Evolutionary conservation across 2,797 vertebrate genomes (phyloP), one percentile per base, ranked within the genome.

Genomic region (Delichon dasypus): DNA sequence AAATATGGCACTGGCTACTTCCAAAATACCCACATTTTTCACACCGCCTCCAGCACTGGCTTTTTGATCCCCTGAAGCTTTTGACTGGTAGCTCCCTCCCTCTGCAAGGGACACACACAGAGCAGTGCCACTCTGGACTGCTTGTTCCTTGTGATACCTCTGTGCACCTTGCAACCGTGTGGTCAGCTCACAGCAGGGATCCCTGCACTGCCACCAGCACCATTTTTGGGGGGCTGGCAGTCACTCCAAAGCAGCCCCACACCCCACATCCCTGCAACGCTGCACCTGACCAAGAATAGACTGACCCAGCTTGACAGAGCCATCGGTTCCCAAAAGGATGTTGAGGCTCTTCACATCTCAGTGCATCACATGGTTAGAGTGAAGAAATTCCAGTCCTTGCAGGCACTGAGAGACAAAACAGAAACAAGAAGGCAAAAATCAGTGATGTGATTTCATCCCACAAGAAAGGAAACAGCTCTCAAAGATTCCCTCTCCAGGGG

Each of bases 341-440:
- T 30, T 62, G 60, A 10, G 3, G 60, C 38, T 42, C 40, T 32
- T 64, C 30, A 44, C 21, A 44, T 64, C 30, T 23, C 7, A 10
- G 21, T 64, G 40, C 15, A 64, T 32, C 21, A 64, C 21, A 4
- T 16, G 40, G 29, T 64, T 64, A 2, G 10, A 44, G 27, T 64
- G 40, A 44, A 64, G 45, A 42, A 62, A 42, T 22, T 62, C 27
- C 60, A 62, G 29, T 62, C 38, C 60, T 62, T 42, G 60, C 29
- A 44, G 40, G 61, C 61, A 64, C 61, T 64, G 61, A 32, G 40
- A 64, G 20, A 23, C 40, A 32, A 44, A 64, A 21, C 10, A 32
- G 29, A 44, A 64, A 32, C 13, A 32, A 4, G 10, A 30, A 22
- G 15, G 99, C 9, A 47, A n/a, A n/a, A n/a, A n/a, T n/a, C n/a